Evolutionary conservation across 1,140 invertebrate species (phyloP).

Genomic region (Orussus abietinus): DNA sequence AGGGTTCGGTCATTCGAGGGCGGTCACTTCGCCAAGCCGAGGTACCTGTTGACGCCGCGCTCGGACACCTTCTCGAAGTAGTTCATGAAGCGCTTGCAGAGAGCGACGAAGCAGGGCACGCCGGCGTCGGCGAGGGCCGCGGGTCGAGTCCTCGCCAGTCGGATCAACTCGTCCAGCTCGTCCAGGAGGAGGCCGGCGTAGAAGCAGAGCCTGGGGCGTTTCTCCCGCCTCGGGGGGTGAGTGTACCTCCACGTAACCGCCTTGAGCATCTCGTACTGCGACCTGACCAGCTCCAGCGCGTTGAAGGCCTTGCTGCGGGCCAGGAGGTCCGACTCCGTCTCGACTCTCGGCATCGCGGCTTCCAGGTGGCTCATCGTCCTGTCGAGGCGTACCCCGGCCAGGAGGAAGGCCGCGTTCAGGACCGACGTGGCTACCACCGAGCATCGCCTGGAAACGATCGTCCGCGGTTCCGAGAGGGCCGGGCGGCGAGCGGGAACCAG

Average conservation of each 20-base stretch:
- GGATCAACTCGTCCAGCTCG: constrained; percentile 31
- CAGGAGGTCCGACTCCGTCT: constrained; percentile 22
- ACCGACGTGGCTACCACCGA: constrained; percentile 33
- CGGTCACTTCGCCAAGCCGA: background rate
- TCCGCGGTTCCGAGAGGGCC: too few species aligned
- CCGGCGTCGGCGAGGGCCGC: constrained; percentile 6
- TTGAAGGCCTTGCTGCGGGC: constrained; percentile 26
- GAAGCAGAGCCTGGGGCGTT: constrained; percentile 36
- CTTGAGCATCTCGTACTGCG: constrained; percentile 40
- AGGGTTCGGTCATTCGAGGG: background rate
- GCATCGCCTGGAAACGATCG: constrained; percentile 35
- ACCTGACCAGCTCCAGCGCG: constrained; percentile 31
- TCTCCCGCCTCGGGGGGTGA: constrained; percentile 31
- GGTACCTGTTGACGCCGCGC: constrained; percentile 41
- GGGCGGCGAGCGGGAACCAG: too few species aligned
- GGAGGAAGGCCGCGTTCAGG: constrained; percentile 39
- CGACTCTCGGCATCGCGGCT: constrained; percentile 8
- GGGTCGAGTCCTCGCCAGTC: constrained; percentile 15
- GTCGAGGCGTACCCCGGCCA: constrained; percentile 28
- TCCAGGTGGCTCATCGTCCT: constrained; percentile 18
- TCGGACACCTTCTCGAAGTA: constrained; percentile 50
- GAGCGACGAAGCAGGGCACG: constrained; percentile 19
- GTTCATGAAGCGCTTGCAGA: constrained; percentile 47
- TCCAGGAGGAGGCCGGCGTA: constrained; percentile 45
- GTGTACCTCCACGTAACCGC: constrained; percentile 49